phyloP scores from a whole-genome alignment of 2,888 invertebrate species.

The Polylopha cassiicola region DNA sequence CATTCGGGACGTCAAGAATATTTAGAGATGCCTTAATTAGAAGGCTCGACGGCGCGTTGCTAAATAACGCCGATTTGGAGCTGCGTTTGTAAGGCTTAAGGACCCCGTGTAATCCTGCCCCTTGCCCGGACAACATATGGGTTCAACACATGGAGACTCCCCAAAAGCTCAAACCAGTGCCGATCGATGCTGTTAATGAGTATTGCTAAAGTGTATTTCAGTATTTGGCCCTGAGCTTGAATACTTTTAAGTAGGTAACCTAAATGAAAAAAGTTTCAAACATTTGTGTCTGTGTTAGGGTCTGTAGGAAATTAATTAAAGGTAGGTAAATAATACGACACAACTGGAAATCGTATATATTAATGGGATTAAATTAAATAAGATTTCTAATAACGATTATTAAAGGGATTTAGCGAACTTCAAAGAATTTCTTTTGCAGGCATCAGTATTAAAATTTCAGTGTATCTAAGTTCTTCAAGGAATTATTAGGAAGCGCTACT shows the following conservation, averaged over 20 bases:
- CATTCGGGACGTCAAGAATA: slow-evolving; percentile 57
- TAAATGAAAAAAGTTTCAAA: no score
- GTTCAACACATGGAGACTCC: slow-evolving; percentile 6
- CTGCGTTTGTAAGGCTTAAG: slow-evolving; percentile 60
- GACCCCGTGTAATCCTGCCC: slow-evolving; percentile 42
- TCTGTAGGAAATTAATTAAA: no score
- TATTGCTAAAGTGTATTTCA: no score
- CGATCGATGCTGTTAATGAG: background rate
- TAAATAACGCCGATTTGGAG: slow-evolving; percentile 64
- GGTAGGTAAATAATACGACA: no score
- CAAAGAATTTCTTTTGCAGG: slow-evolving; percentile 10
- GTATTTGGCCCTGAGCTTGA: no score
- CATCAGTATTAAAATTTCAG: slow-evolving; percentile 14
- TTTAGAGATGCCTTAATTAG: slow-evolving; percentile 65
- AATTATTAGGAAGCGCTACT: slow-evolving; percentile 9
- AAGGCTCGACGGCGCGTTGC: slow-evolving; percentile 43
- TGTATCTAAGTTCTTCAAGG: slow-evolving; percentile 11
- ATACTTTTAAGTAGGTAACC: no score
- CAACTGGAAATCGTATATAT: no score
- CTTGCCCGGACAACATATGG: slow-evolving; percentile 2
- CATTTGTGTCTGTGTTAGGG: no score
- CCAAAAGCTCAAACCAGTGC: slow-evolving; percentile 3
- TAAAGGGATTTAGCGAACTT: slow-evolving; percentile 3
- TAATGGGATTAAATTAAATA: no score
- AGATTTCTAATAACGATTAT: no score